These are phyloP conservation scores for Neogobius melanostomus DNA, from an alignment of 2,113 vertebrate species.

Conservation along the genomic window DNA sequence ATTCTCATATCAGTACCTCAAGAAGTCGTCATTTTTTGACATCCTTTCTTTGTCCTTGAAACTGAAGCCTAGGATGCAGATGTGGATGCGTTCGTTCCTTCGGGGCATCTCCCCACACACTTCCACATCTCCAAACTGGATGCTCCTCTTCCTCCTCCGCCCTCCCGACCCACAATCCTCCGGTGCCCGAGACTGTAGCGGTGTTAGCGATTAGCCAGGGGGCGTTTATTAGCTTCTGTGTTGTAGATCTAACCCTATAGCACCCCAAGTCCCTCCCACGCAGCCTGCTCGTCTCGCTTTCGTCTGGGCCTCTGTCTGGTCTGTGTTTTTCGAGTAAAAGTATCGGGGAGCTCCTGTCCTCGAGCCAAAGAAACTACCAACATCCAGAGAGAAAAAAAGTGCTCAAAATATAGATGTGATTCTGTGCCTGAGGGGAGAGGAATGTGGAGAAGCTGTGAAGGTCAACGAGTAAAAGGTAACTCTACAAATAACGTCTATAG, in stretches of 20 bases:
- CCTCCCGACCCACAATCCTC: conserved; percentile 38
- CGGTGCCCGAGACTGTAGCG: conserved; percentile 39
- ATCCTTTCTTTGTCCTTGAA: no score
- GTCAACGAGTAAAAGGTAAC: no score
- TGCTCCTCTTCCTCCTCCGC: conserved; percentile 22
- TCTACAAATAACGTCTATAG: no score
- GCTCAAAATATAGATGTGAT: conserved; percentile 28
- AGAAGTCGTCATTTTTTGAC: no score
- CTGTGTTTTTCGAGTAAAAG: neutral
- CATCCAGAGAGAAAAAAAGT: conserved; percentile 18
- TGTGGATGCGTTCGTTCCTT: neutral
- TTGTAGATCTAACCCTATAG: conserved; percentile 33
- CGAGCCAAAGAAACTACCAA: conserved; percentile 8
- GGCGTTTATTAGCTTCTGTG: conserved; percentile 4
- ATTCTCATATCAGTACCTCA: no score
- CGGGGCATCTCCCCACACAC: neutral
- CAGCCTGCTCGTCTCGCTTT: neutral
- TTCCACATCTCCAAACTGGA: neutral
- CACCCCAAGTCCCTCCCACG: conserved; percentile 45
- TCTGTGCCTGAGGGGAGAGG: conserved; percentile 40
- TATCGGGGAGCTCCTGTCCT: conserved; percentile 18
- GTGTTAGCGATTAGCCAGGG: conserved; percentile 54
- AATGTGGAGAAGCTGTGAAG: neutral
- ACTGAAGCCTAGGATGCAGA: no score
- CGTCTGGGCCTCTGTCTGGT: conserved; percentile 34